Conservation (phyloP, 2,797 vertebrate genomes). For the Xiphophorus birchmanni region DNA sequence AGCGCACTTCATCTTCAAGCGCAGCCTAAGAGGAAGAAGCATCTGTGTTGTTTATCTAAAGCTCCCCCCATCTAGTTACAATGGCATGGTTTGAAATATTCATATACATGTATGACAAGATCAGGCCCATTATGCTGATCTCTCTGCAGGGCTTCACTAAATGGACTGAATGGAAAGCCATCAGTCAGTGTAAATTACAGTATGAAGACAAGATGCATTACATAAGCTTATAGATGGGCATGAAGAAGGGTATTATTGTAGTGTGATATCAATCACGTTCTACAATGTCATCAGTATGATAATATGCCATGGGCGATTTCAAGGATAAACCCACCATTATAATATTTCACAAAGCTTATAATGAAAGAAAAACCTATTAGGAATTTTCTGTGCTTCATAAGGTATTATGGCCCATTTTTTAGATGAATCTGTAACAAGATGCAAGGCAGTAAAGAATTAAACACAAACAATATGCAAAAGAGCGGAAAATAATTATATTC, state of each 20-base stretch:
- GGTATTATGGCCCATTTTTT: slow-evolving; percentile 50
- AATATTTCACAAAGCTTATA: slow-evolving; percentile 72
- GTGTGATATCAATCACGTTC: slow-evolving; percentile 68
- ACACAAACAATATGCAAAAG: slow-evolving; percentile 37
- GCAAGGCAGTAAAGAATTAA: slow-evolving; percentile 42
- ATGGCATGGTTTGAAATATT: slow-evolving; percentile 78
- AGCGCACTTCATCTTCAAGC: slow-evolving; percentile 68
- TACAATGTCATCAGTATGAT: slow-evolving; percentile 74
- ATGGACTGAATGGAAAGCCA: slow-evolving; percentile 69
- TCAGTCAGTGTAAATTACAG: slow-evolving; percentile 73
- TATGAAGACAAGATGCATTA: slow-evolving; percentile 76
- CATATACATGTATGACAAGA: slow-evolving; percentile 80
- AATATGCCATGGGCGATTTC: slow-evolving; percentile 74
- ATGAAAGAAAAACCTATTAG: slow-evolving; percentile 70
- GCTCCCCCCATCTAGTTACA: slow-evolving; percentile 66
- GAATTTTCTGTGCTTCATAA: slow-evolving; percentile 50
- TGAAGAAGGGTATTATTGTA: slow-evolving; percentile 72
- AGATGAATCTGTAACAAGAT: slow-evolving; percentile 45
- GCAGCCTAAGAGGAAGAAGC: slow-evolving; percentile 68
- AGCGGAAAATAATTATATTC: slow-evolving; percentile 11
- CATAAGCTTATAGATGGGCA: slow-evolving; percentile 75
- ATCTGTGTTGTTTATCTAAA: slow-evolving; percentile 75
- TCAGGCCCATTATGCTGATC: slow-evolving; percentile 74
- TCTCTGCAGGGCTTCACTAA: slow-evolving; percentile 67
- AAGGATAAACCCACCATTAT: slow-evolving; percentile 77